Percentiles rank a stretch among this genome's conserved stretches.
These are phyloP conservation scores for Chorisops tibialis DNA, from an alignment of 2,888 invertebrate species.

Conservation along the genomic window DNA sequence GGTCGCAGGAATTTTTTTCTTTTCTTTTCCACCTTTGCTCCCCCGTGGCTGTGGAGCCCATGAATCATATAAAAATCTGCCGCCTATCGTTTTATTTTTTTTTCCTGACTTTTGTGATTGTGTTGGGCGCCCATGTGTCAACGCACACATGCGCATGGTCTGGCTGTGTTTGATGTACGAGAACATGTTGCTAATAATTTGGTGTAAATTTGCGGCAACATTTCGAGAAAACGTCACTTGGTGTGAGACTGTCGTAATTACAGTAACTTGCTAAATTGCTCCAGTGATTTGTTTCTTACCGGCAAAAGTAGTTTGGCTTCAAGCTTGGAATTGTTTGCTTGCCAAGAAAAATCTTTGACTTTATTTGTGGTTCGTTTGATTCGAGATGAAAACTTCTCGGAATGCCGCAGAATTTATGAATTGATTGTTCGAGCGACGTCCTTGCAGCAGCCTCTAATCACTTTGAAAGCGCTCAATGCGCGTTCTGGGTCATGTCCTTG, in stretches of 20 bases:
- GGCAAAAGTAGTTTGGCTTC: background rate
- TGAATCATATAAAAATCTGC: constrained; percentile 10
- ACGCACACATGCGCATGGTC: background rate
- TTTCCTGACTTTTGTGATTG: constrained; percentile 3
- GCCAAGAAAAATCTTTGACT: too few relatives aligned
- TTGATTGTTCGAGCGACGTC: too few relatives aligned
- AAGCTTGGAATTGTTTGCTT: too few relatives aligned
- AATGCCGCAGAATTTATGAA: too few relatives aligned
- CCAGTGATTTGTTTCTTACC: constrained; percentile 10
- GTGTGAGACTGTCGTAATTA: constrained; percentile 2
- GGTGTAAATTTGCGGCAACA: too few relatives aligned
- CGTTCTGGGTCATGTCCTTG: too few relatives aligned
- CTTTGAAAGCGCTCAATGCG: too few relatives aligned
- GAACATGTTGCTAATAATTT: too few relatives aligned
- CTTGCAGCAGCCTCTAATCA: too few relatives aligned
- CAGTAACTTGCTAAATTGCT: constrained; percentile 20
- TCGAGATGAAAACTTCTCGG: too few relatives aligned
- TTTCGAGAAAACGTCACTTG: too few relatives aligned
- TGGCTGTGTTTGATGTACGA: background rate
- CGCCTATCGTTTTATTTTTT: constrained; percentile 8
- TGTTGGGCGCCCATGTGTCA: constrained; percentile 24
- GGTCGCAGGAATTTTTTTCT: background rate
- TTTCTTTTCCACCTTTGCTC: background rate
- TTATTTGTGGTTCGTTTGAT: too few relatives aligned
- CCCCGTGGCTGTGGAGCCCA: constrained; percentile 1